Percentiles rank a stretch among this genome's conserved stretches.
Conservation (phyloP, 1,140 invertebrate genomes). For the Calephelis nemesis region DNA sequence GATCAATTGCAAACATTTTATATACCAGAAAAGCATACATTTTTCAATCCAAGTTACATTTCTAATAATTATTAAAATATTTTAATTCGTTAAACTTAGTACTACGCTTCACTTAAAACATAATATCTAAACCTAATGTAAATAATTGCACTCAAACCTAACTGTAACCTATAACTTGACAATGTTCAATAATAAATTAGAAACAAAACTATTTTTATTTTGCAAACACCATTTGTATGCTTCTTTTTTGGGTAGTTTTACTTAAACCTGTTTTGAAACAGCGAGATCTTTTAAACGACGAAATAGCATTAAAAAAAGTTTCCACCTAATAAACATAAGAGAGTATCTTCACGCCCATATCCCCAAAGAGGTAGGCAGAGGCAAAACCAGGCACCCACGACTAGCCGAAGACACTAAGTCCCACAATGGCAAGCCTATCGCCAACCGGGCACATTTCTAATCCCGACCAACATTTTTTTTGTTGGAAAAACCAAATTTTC, state of each 20-base stretch:
- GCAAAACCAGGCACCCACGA: too few relatives aligned
- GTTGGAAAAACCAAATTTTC: too few relatives aligned
- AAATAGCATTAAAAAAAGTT: not conserved
- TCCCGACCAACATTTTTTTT: too few relatives aligned
- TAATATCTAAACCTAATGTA: slow-evolving; percentile 18
- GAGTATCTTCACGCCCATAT: too few relatives aligned
- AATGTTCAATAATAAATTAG: slow-evolving; percentile 4
- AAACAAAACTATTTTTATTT: slow-evolving; percentile 3
- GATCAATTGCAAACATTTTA: slow-evolving; percentile 40
- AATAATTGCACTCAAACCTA: slow-evolving; percentile 22
- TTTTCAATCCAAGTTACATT: slow-evolving; percentile 30
- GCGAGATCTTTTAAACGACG: not conserved
- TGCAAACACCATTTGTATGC: not conserved
- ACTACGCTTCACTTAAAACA: slow-evolving; percentile 19
- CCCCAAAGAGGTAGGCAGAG: too few relatives aligned
- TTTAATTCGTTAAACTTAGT: slow-evolving; percentile 21
- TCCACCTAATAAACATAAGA: too few relatives aligned
- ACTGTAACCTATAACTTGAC: slow-evolving; percentile 8
- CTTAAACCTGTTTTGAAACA: slow-evolving; percentile 6
- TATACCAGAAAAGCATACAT: slow-evolving; percentile 48
- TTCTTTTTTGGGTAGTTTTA: not conserved
- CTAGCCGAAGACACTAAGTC: too few relatives aligned
- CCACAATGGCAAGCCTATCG: too few relatives aligned
- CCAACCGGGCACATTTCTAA: too few relatives aligned
- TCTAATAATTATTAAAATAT: slow-evolving; percentile 21